These are phyloP conservation scores for Holotrichia oblita DNA, from an alignment of 1,140 invertebrate genomes.

Conservation along the genomic window DNA sequence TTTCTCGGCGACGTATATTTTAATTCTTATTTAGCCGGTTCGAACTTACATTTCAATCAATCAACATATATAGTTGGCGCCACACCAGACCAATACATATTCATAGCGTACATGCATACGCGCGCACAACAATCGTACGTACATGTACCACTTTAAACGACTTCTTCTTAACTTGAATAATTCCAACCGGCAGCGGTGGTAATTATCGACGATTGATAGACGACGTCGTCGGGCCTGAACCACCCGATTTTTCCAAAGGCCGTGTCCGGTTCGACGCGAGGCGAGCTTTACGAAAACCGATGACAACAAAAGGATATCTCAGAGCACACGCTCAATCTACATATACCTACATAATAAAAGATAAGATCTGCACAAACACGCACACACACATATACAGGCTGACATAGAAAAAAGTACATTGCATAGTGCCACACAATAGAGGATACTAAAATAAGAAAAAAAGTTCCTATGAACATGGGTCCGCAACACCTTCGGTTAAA, in stretches of 20 bases:
- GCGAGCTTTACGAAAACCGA: too few species aligned
- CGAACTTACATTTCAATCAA: constrained; percentile 8
- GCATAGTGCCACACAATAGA: too few species aligned
- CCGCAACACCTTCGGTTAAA: too few species aligned
- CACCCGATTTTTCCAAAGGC: not conserved
- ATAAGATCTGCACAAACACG: too few species aligned
- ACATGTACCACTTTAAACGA: not conserved
- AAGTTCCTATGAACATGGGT: too few species aligned
- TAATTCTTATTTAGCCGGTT: not conserved
- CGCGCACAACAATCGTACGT: not conserved
- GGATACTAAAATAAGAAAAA: too few species aligned
- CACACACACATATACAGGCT: too few species aligned
- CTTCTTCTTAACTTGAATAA: not conserved
- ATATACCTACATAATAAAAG: too few species aligned
- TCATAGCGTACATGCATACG: not conserved
- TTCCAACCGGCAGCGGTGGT: constrained; percentile 2
- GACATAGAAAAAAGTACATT: too few species aligned
- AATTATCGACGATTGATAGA: constrained; percentile 1
- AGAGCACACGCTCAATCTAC: too few species aligned
- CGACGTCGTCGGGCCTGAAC: too few species aligned
- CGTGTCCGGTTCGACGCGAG: not conserved
- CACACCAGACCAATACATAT: not conserved
- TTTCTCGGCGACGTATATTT: not conserved
- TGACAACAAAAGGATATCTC: not conserved
- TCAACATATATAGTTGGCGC: constrained; percentile 12